phyloP scores from a whole-genome alignment of 2,888 invertebrate genomes.

The Lasioglossum vierecki region DNA sequence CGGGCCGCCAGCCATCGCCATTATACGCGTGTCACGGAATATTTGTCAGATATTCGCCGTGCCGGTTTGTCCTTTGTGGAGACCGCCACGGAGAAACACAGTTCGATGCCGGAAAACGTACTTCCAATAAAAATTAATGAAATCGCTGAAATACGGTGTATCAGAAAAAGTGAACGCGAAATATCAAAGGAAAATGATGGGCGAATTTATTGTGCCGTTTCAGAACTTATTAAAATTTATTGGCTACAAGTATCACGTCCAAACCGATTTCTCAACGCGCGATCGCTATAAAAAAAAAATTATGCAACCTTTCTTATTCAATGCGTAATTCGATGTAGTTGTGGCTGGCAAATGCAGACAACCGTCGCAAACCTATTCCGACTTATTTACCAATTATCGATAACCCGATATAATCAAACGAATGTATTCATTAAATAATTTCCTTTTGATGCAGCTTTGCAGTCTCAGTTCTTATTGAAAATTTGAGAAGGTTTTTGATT shows the following conservation, averaged over 20 bases:
- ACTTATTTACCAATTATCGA: too few species aligned
- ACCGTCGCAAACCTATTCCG: too few species aligned
- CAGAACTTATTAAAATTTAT: not conserved
- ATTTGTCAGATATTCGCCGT: slow-evolving; percentile 1
- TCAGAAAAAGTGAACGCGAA: not conserved
- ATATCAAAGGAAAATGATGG: not conserved
- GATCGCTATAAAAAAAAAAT: not conserved
- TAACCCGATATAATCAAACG: too few species aligned
- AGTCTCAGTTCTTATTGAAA: too few species aligned
- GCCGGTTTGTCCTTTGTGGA: not conserved
- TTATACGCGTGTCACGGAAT: not conserved
- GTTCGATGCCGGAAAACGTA: not conserved
- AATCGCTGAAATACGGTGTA: not conserved
- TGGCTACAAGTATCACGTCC: not conserved
- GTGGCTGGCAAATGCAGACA: too few species aligned
- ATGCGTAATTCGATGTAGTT: too few species aligned
- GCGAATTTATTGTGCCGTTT: not conserved
- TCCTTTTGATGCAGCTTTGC: too few species aligned
- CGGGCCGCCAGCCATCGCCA: not conserved
- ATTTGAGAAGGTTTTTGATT: too few species aligned
- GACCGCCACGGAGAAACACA: not conserved
- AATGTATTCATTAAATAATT: too few species aligned
- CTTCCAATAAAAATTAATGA: not conserved
- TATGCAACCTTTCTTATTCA: too few species aligned
- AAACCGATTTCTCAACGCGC: not conserved